Percentiles rank a stretch among this genome's conserved stretches.
These are phyloP conservation scores for Etheostoma perlongum DNA, from an alignment of 2,797 vertebrate genomes.

Conservation along the genomic window DNA sequence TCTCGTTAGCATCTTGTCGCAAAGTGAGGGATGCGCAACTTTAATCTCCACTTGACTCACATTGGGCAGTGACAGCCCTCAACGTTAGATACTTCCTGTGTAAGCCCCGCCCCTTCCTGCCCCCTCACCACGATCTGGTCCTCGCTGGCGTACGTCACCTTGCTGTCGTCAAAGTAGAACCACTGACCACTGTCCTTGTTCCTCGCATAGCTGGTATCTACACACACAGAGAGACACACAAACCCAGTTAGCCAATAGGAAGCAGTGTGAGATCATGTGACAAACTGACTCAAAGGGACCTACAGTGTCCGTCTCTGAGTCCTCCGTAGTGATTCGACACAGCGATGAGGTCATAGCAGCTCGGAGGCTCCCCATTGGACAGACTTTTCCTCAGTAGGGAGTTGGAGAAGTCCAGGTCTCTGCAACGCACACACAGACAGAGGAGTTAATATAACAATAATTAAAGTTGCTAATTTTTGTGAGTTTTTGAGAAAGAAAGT, in stretches of 20 bases:
- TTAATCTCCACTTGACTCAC: too few species aligned
- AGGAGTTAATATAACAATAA: too few species aligned
- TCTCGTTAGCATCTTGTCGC: too few species aligned
- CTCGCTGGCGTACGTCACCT: slow-evolving; percentile 88
- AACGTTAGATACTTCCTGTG: too few species aligned
- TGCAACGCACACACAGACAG: slow-evolving; percentile 53
- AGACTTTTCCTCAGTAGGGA: slow-evolving; percentile 86
- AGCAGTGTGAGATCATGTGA: too few species aligned
- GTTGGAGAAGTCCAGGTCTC: slow-evolving; percentile 89
- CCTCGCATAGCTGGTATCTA: slow-evolving; percentile 90
- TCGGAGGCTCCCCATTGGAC: slow-evolving; percentile 82
- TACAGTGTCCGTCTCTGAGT: slow-evolving; percentile 92
- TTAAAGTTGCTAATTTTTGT: too few species aligned
- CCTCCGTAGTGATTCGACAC: slow-evolving; percentile 93
- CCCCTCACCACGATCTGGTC: slow-evolving; percentile 88
- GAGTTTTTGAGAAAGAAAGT: too few species aligned
- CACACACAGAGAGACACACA: slow-evolving; percentile 19
- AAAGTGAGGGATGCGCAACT: too few species aligned
- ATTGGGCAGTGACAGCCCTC: too few species aligned
- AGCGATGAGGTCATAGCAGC: slow-evolving; percentile 91
- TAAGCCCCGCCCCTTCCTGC: too few species aligned
- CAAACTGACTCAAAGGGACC: slow-evolving; percentile 24
- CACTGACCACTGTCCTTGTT: slow-evolving; percentile 92
- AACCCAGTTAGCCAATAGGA: too few species aligned
- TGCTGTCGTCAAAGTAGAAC: slow-evolving; percentile 94